Evolutionary conservation across 2,888 invertebrate species (phyloP).

Genomic region (Cataglyphis rosenhaueri): DNA sequence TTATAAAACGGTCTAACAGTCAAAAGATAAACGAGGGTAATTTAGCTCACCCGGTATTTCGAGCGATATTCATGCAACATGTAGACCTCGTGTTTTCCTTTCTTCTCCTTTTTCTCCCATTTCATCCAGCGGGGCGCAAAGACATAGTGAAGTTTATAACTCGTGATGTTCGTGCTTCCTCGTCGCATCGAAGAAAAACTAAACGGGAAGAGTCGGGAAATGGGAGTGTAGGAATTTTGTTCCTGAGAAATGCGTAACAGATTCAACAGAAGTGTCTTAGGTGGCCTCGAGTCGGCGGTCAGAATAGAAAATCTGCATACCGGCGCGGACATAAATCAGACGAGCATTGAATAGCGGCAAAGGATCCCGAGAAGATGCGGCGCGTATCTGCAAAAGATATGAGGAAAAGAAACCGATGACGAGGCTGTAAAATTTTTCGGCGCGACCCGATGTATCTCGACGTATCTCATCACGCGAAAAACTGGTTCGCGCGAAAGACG

Average conservation of each 20-base stretch:
- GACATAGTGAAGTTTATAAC: constrained; percentile 27
- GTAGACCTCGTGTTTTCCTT: constrained; percentile 25
- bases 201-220: constrained; percentile 55
- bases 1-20: constrained; percentile 55
- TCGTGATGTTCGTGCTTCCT: background rate
- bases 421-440: constrained; percentile 71
- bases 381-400: background rate
- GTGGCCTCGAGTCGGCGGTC: constrained; percentile 69
- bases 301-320: constrained; percentile 77
- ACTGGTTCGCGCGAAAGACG: constrained; percentile 74
- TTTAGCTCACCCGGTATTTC: constrained; percentile 59
- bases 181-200: background rate
- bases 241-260: constrained; percentile 50
- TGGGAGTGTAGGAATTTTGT: constrained; percentile 58
- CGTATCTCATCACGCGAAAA: constrained; percentile 74
- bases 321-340: constrained; percentile 78
- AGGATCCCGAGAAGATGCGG: background rate
- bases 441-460: constrained; percentile 56
- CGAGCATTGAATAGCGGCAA: constrained; percentile 61
- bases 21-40: constrained; percentile 79
- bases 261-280: constrained; percentile 66
- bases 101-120: constrained; percentile 25
- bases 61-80: constrained; percentile 75
- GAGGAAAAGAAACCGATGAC: constrained; percentile 40
- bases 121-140: background rate